Evolutionary conservation across 2,888 invertebrate species (phyloP), one percentile per base, ranked within the genome.

Genomic region (Pantelozetes paolii): DNA sequence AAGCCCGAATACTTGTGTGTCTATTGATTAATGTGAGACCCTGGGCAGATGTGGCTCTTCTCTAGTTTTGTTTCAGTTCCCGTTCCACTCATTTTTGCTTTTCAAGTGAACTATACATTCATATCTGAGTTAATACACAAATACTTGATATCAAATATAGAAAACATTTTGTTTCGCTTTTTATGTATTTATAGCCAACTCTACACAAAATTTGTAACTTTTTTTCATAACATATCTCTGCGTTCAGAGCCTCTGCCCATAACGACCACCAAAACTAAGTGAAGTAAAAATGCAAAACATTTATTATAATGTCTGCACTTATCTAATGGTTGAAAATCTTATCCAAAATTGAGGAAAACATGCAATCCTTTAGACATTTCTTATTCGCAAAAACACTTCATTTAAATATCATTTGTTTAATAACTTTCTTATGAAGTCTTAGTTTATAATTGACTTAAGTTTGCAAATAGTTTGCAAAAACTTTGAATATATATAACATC

Each of bases 11-110:
- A 40, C 40, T 40, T 36, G 42, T 67, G 42, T 67, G n/a, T 45
- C 36, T 36, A 71, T 54, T 71, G 71, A 57, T 71, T 71, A 36
- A 50, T 71, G 71, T 67, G 67, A 23, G 67, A 67, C 67, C 23
- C 36, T 9, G 62, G 67, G 9, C 67, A 67, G 67, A 67, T 67
- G 67, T 36, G 23, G 20, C 23, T 36, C 42, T 40, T 42, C 9
- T n/a, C 64, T 40, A 69, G 42, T 69, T 69, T 71, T 71, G 59
- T 71, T 71, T 71, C 57, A 36, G n/a, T 26, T 20, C 26, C 71
- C 71, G 32, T 20, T 71, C 23, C 30, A 20, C 28, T 23, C 26
- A 13, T 36, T 50, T 30, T 48, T 26, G 15, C 57, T 23, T 6
- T 48, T 28, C 30, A 48, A 71, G 28, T 48, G 71, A 48, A 57